phyloP scores from a whole-genome alignment of 2,797 vertebrate species.

The Crenichthys baileyi region DNA sequence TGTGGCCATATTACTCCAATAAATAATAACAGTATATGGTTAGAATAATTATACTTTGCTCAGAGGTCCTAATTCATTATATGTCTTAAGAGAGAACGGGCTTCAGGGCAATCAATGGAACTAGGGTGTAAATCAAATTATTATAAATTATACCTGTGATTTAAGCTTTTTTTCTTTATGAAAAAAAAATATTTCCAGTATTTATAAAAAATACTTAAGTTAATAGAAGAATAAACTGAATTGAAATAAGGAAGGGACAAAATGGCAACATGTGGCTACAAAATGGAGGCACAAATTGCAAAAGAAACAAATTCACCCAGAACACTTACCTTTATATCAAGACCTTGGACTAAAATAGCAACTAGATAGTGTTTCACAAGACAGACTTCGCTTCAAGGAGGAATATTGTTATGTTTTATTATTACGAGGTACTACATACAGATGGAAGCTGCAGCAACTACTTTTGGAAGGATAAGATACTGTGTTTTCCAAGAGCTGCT shows the following conservation, averaged over 20 bases:
- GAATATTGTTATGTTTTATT: conserved; percentile 2
- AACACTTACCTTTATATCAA: background rate
- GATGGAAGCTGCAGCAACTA: conserved; percentile 50
- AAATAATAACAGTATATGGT: background rate
- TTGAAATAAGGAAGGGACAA: background rate
- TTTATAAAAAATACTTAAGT: background rate
- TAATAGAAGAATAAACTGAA: background rate
- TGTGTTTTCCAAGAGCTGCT: conserved; percentile 63
- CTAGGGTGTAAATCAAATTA: background rate
- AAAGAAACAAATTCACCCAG: background rate
- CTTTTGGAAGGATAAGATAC: conserved; percentile 65
- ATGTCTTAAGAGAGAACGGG: no score
- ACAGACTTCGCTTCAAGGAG: background rate
- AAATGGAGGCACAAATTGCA: background rate
- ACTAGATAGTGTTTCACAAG: background rate
- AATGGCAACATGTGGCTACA: background rate
- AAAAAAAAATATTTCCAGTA: background rate
- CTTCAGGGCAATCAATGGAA: background rate
- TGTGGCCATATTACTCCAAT: background rate
- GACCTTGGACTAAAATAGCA: conserved; percentile 1
- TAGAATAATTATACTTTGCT: background rate
- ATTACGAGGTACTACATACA: conserved; percentile 53
- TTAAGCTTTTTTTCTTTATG: background rate
- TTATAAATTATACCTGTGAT: background rate
- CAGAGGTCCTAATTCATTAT: no score